These are phyloP conservation scores for Mesitornis unicolor DNA, from an alignment of 2,113 vertebrate genomes.

Conservation along the genomic window DNA sequence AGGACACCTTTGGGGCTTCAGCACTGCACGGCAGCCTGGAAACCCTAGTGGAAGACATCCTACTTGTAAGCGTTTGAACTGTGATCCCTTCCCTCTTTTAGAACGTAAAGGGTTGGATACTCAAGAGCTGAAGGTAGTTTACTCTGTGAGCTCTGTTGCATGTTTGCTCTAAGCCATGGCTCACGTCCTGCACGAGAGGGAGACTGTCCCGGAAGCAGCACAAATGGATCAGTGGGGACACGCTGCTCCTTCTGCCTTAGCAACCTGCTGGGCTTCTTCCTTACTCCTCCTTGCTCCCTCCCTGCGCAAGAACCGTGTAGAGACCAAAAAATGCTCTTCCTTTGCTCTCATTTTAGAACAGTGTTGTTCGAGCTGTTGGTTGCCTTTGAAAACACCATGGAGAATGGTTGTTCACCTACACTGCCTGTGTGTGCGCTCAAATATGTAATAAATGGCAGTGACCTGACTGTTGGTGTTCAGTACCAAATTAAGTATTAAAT, in stretches of 20 bases:
- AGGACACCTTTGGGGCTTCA: background rate
- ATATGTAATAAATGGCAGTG: background rate
- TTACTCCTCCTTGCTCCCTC: background rate
- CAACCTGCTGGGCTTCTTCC: background rate
- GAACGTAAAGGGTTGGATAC: background rate
- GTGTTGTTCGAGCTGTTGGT: background rate
- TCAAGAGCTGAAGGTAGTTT: background rate
- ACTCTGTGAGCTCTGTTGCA: background rate
- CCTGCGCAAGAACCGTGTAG: background rate
- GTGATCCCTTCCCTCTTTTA: background rate
- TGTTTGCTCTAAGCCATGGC: background rate
- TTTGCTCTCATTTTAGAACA: background rate
- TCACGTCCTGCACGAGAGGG: background rate
- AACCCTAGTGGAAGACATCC: background rate
- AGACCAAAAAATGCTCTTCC: background rate
- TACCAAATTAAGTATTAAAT: background rate
- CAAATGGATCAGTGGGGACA: fast-evolving
- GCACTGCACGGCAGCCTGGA: background rate
- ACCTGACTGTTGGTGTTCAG: background rate
- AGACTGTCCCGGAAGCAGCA: fast-evolving
- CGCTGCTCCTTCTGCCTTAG: background rate
- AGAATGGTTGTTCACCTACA: background rate
- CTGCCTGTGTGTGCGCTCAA: background rate
- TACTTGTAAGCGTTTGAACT: background rate
- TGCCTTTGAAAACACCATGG: fast-evolving